phyloP scores from a whole-genome alignment of 2,797 vertebrate genomes.

The Prunella strophiata region DNA sequence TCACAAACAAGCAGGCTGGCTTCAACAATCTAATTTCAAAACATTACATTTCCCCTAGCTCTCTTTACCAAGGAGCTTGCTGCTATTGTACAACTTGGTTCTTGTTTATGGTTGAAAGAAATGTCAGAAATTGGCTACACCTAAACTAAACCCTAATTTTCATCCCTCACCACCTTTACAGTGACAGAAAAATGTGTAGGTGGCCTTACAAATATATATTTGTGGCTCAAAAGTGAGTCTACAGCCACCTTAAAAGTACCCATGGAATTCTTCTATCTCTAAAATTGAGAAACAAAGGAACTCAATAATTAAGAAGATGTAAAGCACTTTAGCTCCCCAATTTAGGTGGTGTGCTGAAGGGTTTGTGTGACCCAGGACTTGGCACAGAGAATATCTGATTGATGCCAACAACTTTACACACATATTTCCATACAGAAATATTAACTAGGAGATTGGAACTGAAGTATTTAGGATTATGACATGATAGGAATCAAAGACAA shows the following conservation, averaged over 20 bases:
- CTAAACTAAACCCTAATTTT: not conserved
- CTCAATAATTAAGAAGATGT: not conserved
- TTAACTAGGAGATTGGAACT: not conserved
- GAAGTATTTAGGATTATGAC: not conserved
- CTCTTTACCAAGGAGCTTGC: not conserved
- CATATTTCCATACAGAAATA: not conserved
- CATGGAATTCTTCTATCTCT: not conserved
- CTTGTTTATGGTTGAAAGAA: not conserved
- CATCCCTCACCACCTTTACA: not conserved
- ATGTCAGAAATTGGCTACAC: not conserved
- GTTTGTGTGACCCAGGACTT: not conserved
- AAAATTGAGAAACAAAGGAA: not conserved
- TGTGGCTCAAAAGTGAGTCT: not conserved
- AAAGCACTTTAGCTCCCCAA: not conserved
- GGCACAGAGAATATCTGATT: not conserved
- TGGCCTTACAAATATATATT: not conserved
- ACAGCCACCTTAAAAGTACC: not conserved
- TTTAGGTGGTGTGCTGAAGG: not conserved
- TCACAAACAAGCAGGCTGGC: accelerated
- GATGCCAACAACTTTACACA: not conserved
- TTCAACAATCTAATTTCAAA: not conserved
- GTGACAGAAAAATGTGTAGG: accelerated
- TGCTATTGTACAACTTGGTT: not conserved
- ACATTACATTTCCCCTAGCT: not conserved
- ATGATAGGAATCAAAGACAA: not conserved